Evolutionary conservation across 2,113 vertebrate species (phyloP).

Genomic region (Odocoileus hemionus): DNA sequence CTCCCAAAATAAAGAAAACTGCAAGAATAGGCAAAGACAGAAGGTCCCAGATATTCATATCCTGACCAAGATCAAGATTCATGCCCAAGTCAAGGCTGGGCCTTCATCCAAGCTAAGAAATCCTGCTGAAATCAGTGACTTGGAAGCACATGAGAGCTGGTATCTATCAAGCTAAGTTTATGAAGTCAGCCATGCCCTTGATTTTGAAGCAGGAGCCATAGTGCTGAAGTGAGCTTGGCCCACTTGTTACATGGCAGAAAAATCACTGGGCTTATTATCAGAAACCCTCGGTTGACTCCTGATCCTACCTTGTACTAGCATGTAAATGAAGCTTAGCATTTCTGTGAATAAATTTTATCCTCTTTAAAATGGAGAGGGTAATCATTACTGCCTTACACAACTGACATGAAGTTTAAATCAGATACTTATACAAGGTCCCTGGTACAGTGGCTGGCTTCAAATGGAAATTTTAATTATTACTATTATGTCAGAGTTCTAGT

Average conservation of each 20-base stretch:
- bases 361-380: neutral
- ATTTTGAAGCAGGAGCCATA: neutral
- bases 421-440: neutral
- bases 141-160: neutral
- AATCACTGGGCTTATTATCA: neutral
- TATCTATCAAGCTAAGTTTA: neutral
- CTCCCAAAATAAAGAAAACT: neutral
- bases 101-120: neutral
- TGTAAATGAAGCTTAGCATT: neutral
- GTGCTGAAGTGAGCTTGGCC: neutral
- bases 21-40: neutral
- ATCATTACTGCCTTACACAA: neutral
- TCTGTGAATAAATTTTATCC: neutral
- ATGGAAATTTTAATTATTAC: neutral
- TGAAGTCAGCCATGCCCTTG: neutral
- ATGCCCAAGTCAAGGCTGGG: neutral
- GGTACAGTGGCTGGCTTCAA: neutral
- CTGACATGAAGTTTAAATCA: neutral
- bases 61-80: neutral
- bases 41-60: neutral
- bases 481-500: neutral
- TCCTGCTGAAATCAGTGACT: neutral
- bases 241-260: neutral
- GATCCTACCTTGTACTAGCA: neutral
- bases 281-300: neutral